Evolutionary conservation across 1,140 invertebrate genomes (phyloP).

Genomic region (Sitodiplosis mosellana): DNA sequence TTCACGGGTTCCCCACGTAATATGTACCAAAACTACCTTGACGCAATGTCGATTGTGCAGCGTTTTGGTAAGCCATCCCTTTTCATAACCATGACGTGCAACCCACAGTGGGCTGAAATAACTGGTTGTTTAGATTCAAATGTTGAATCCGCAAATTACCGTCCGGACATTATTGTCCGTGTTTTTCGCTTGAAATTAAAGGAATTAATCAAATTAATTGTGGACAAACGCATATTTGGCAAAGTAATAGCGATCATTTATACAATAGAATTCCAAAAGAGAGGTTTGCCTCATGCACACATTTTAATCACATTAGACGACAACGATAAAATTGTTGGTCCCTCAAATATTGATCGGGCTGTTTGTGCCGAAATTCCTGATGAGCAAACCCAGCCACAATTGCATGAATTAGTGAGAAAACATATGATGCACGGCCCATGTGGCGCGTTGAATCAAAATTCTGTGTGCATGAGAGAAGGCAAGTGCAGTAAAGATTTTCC

Average conservation of each 20-base stretch:
- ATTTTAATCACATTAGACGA: not conserved
- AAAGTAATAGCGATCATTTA: constrained; percentile 23
- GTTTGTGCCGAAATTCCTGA: constrained; percentile 35
- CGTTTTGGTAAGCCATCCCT: constrained; percentile 21
- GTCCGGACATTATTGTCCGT: constrained; percentile 19
- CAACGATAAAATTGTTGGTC: not conserved
- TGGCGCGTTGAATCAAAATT: constrained; percentile 11
- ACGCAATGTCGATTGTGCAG: constrained; percentile 30
- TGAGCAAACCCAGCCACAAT: constrained; percentile 18
- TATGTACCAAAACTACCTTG: constrained; percentile 29
- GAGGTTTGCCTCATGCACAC: not conserved
- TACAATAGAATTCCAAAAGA: constrained; percentile 23
- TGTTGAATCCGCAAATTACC: constrained; percentile 14
- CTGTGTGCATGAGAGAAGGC: constrained; percentile 13
- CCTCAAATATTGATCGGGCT: constrained; percentile 26
- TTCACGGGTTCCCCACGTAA: constrained; percentile 23
- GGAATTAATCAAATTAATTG: constrained; percentile 25
- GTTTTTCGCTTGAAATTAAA: constrained; percentile 31
- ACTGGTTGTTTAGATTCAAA: constrained; percentile 12
- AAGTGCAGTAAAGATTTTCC: constrained; percentile 12
- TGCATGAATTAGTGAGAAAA: constrained; percentile 23
- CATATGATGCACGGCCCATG: constrained; percentile 36
- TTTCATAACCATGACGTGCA: constrained; percentile 27
- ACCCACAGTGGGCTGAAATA: constrained; percentile 29
- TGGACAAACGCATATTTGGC: constrained; percentile 16